Percentiles rank a stretch among this genome's conserved stretches.
phyloP scores from a whole-genome alignment of 2,797 vertebrate genomes.

The Malacoraja senta region DNA sequence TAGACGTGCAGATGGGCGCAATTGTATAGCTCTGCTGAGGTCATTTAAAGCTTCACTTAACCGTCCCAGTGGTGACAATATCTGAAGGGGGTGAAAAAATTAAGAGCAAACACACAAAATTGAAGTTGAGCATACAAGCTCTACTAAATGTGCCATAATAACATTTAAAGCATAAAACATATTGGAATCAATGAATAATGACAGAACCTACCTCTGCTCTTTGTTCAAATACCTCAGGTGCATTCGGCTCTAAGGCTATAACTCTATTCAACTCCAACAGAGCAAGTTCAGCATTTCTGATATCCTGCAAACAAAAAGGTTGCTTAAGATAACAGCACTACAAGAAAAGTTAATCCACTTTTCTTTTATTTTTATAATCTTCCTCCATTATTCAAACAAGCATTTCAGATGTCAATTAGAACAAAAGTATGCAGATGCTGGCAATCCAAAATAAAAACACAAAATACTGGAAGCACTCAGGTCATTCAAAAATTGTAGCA shows the following conservation, averaged over 20 bases:
- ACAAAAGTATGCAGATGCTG: too few species aligned
- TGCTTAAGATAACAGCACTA: background rate
- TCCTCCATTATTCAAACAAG: too few species aligned
- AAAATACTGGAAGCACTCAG: too few species aligned
- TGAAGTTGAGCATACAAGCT: background rate
- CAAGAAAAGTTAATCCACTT: background rate
- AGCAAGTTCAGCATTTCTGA: slow-evolving; percentile 91
- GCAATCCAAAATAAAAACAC: too few species aligned
- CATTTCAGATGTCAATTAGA: too few species aligned
- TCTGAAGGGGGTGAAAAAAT: slow-evolving; percentile 58
- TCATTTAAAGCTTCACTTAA: slow-evolving; percentile 91
- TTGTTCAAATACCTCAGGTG: slow-evolving; percentile 89
- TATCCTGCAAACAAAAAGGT: slow-evolving; percentile 64
- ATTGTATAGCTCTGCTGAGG: slow-evolving; percentile 88
- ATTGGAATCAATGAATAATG: background rate
- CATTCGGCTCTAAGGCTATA: slow-evolving; percentile 78
- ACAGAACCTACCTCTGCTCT: slow-evolving; percentile 78
- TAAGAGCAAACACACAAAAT: slow-evolving; percentile 12
- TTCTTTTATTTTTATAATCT: too few species aligned
- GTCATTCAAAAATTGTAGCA: too few species aligned
- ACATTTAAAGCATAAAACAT: background rate
- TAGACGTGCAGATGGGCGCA: slow-evolving; percentile 86
- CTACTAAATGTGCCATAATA: slow-evolving; percentile 40
- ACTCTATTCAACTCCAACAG: slow-evolving; percentile 87
- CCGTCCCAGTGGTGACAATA: slow-evolving; percentile 85